Conservation (phyloP, 92 coral and sea anemone species). For the Zoanthus solanderi region DNA sequence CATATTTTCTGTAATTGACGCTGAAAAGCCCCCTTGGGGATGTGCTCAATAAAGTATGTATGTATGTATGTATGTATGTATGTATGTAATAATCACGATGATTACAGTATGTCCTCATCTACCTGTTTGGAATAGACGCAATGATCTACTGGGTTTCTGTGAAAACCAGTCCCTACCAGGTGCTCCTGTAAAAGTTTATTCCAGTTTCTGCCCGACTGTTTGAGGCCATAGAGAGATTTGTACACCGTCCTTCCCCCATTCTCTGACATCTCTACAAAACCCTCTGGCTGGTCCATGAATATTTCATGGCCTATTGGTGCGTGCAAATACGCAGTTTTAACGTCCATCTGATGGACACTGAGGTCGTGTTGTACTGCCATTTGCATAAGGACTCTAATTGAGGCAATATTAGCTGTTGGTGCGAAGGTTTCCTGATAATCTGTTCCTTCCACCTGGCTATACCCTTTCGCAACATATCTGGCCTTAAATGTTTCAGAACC, state of each 20-base stretch:
- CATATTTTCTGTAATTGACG: too few species aligned
- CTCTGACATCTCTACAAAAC: constrained; percentile 29
- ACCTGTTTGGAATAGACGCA: too few species aligned
- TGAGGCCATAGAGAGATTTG: constrained; percentile 48
- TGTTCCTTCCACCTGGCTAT: background rate
- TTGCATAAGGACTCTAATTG: background rate
- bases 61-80: too few species aligned
- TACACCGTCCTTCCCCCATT: constrained; percentile 45
- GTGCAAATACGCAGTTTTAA: constrained; percentile 39
- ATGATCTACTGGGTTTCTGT: too few species aligned
- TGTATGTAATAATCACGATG: too few species aligned
- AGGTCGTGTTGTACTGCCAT: constrained; percentile 20
- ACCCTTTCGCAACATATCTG: constrained; percentile 27
- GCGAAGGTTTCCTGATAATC: too few species aligned
- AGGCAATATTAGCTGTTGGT: constrained; percentile 20
- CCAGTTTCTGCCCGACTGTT: constrained; percentile 33
- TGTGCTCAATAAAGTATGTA: too few species aligned
- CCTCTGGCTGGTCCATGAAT: constrained; percentile 55
- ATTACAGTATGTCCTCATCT: too few species aligned
- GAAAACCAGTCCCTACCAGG: too few species aligned
- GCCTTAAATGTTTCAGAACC: constrained; percentile 25
- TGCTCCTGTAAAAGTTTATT: too few species aligned
- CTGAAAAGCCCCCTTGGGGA: too few species aligned
- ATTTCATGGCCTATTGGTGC: constrained; percentile 45
- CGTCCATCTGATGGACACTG: constrained; percentile 56